A percentile compares a stretch with the other conserved stretches of the same genome.
These are phyloP conservation scores for Phocoena phocoena DNA, from an alignment of 2,113 vertebrate species.

Conservation along the genomic window DNA sequence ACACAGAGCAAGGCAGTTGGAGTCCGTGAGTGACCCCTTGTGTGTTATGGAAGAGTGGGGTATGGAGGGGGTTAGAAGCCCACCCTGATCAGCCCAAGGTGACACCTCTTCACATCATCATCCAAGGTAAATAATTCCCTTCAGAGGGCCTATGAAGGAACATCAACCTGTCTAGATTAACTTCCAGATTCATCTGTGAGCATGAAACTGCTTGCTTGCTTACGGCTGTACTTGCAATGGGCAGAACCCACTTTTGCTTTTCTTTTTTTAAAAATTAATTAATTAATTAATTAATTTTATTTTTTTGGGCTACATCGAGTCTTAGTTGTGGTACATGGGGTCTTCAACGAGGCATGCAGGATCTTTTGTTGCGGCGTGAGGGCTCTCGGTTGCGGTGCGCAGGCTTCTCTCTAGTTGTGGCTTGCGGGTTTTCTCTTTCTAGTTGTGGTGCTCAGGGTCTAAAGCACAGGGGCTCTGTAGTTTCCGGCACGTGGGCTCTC, in stretches of 20 bases:
- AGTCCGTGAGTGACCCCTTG: fast-evolving
- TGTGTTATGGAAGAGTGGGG: not conserved
- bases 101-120: not conserved
- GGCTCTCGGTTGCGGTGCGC: too few relatives aligned
- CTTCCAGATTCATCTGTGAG: not conserved
- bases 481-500: too few relatives aligned
- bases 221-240: not conserved
- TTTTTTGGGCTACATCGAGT: too few relatives aligned
- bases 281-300: too few relatives aligned
- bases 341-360: too few relatives aligned
- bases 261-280: too few relatives aligned
- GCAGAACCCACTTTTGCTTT: not conserved
- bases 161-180: not conserved
- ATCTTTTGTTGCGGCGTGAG: too few relatives aligned
- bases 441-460: too few relatives aligned
- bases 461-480: too few relatives aligned
- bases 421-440: too few relatives aligned
- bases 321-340: too few relatives aligned
- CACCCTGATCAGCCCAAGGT: not conserved
- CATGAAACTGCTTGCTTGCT: not conserved
- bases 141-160: not conserved
- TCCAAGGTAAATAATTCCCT: not conserved
- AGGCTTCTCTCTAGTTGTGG: too few relatives aligned
- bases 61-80: not conserved
- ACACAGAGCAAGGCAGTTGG: not conserved